phyloP scores from a whole-genome alignment of 1,140 invertebrate species.

The Cydia amplana region DNA sequence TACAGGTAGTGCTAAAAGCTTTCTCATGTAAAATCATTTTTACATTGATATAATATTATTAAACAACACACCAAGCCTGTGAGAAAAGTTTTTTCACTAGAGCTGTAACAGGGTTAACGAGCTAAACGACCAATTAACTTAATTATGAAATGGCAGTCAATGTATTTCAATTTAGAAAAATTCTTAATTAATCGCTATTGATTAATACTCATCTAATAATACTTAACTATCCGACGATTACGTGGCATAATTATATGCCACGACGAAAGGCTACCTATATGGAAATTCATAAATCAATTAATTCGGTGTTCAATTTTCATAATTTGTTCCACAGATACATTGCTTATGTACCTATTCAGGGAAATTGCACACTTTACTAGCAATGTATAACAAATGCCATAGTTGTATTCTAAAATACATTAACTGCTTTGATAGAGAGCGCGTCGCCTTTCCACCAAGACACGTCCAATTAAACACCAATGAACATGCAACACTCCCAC shows the following conservation, averaged over 20 bases:
- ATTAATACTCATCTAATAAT: too few species aligned
- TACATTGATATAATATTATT: neutral
- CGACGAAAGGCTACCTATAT: too few species aligned
- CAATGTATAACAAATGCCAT: neutral
- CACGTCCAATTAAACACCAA: constrained; percentile 73
- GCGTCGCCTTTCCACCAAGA: constrained; percentile 45
- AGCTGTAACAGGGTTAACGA: constrained; percentile 8
- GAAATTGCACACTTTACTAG: too few species aligned
- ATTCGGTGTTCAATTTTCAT: too few species aligned
- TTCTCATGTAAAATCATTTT: neutral
- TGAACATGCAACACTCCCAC: constrained; percentile 78
- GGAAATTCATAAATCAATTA: too few species aligned
- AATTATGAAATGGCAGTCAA: constrained; percentile 39
- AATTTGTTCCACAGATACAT: too few species aligned
- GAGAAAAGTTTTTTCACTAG: neutral
- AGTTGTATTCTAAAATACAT: constrained; percentile 55
- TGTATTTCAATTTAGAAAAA: constrained; percentile 40
- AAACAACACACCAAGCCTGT: neutral
- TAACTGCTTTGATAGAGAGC: constrained; percentile 42
- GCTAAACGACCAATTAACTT: constrained; percentile 31
- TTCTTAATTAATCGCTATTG: too few species aligned
- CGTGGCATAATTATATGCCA: too few species aligned
- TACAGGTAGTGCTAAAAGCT: constrained; percentile 16
- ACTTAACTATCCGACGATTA: too few species aligned
- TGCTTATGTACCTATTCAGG: too few species aligned